Conservation (phyloP, 2,888 invertebrate species). For the Leptinotarsa rubiginosa region DNA sequence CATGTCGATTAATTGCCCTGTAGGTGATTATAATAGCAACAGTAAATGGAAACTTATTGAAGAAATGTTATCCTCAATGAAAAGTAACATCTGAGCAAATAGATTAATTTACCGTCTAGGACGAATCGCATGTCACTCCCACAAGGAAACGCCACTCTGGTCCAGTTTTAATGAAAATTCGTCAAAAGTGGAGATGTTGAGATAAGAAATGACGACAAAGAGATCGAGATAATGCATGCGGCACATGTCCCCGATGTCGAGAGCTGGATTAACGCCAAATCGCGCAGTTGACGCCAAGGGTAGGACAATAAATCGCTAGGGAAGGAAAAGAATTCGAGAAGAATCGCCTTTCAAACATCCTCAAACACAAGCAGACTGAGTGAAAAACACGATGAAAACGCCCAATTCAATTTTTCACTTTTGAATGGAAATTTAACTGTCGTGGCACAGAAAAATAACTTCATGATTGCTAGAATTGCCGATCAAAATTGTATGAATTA, state of each 20-base stretch:
- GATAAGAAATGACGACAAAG: conserved; percentile 51
- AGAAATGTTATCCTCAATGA: no score
- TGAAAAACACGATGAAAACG: neutral
- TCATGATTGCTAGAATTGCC: no score
- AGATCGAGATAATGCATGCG: conserved; percentile 50
- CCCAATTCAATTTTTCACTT: no score
- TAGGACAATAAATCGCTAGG: conserved; percentile 8
- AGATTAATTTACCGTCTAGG: neutral
- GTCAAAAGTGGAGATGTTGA: conserved; percentile 49
- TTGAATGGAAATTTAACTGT: no score
- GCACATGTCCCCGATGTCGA: conserved; percentile 37
- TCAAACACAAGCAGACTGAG: neutral
- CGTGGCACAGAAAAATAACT: no score
- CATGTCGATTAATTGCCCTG: no score
- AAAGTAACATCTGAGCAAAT: no score
- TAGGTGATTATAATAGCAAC: no score
- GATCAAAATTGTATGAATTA: no score
- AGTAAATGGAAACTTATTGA: no score
- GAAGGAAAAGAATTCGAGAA: conserved; percentile 5
- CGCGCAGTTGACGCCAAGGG: conserved; percentile 30
- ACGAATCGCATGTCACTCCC: conserved; percentile 28
- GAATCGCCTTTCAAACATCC: neutral
- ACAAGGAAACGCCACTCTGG: conserved; percentile 34
- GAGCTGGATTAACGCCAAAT: conserved; percentile 46
- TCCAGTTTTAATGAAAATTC: conserved; percentile 53